A percentile compares a stretch with the other conserved stretches of the same genome.
These are phyloP conservation scores for Atta cephalotes DNA, from an alignment of 1,140 invertebrate genomes.

Conservation along the genomic window DNA sequence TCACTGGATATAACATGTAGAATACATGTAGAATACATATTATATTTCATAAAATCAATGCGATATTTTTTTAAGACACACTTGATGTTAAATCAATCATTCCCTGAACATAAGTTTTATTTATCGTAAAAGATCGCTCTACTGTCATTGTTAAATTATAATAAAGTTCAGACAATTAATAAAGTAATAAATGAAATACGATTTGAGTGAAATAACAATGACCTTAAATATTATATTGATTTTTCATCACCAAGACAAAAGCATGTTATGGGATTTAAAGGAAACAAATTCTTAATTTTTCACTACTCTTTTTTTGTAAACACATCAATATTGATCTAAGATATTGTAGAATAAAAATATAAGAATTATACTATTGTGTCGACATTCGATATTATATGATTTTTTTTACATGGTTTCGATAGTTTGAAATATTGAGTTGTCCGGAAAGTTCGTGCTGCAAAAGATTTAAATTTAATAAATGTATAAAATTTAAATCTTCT, in stretches of 20 bases:
- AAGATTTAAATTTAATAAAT: too few relatives aligned
- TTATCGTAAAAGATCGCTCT: background rate
- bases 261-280: background rate
- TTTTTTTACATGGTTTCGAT: background rate
- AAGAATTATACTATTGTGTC: constrained; percentile 28
- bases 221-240: background rate
- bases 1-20: constrained; percentile 51
- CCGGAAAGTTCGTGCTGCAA: too few relatives aligned
- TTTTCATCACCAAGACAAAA: background rate
- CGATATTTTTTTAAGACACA: background rate
- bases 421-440: background rate
- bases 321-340: constrained; percentile 1
- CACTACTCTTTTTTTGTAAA: background rate
- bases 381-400: background rate
- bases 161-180: background rate
- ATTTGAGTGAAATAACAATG: background rate
- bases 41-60: constrained; percentile 35
- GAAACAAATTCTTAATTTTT: background rate
- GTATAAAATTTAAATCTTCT: too few relatives aligned
- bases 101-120: background rate
- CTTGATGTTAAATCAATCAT: constrained; percentile 31
- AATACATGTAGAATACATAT: constrained; percentile 55
- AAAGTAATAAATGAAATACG: background rate
- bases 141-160: background rate
- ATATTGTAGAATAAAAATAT: constrained; percentile 53